phyloP scores from a whole-genome alignment of 2,797 vertebrate genomes.

The Halcyon leucocephala region DNA sequence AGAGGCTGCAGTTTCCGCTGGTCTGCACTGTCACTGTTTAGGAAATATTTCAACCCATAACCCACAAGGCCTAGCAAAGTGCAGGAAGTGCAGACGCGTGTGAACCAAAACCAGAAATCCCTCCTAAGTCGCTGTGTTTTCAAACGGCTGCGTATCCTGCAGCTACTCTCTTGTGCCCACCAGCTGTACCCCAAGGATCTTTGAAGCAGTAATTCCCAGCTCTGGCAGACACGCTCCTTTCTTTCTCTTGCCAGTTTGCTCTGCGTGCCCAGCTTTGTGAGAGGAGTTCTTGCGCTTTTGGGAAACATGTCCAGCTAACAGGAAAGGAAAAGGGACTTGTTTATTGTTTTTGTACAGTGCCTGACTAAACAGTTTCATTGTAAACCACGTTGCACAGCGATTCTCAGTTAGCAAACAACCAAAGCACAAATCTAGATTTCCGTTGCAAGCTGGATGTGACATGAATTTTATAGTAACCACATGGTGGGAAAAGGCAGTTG shows the following conservation, averaged over 20 bases:
- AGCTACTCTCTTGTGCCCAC: background rate
- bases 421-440: background rate
- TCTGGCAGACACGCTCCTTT: background rate
- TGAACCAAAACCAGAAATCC: background rate
- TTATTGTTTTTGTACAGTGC: background rate
- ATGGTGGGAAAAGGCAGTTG: constrained; percentile 16
- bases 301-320: background rate
- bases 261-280: background rate
- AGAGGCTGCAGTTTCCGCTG: background rate
- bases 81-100: constrained; percentile 7
- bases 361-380: background rate
- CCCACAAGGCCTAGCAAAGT: background rate
- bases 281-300: background rate
- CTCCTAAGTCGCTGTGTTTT: background rate
- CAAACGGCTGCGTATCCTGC: background rate
- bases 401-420: constrained; percentile 55
- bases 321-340: background rate
- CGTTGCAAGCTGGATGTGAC: constrained; percentile 21
- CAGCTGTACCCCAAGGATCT: background rate
- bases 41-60: constrained; percentile 20
- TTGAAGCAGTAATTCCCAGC: background rate
- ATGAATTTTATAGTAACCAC: background rate
- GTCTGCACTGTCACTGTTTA: background rate
- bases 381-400: constrained; percentile 4
- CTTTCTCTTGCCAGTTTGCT: background rate